Base-by-base conservation (phyloP, 1,140 invertebrate genomes). In the Microplitis mediator region DNA sequence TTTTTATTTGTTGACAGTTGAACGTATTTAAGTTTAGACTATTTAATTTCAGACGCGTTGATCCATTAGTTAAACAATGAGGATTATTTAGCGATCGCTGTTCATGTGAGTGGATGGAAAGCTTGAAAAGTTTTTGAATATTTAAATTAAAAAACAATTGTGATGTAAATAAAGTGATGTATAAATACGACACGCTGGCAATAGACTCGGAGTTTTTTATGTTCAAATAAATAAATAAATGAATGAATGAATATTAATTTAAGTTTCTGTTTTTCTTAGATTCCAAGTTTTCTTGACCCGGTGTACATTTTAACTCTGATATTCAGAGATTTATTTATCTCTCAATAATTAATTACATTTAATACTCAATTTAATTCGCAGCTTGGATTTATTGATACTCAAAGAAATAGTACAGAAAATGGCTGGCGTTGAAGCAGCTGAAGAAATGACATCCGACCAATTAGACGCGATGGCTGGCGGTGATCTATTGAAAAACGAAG, bases 351-450 rank as follows among this genome's bases (percentile, higher is more conserved):
- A 14, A 70, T 35, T 62, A 31, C 62, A 50, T n/a, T 34, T 58
- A 35, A 77, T 80, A 67, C 54, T 77, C 76, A 80, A 80, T 68
- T 77, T 23, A 23, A 23, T 79, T 89, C 90, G 68, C 85, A 96
- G 96, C 87, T 91, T 97, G 85, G 97, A 99, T 89, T 88, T 99
- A 73, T 88, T 99, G 31, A 94, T 99, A 77, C 86, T 99, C 58
- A 97, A 98, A 86, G 98, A 99, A 88, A 95, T 99, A 77, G 95
- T 99, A 68, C 96, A 98, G 87, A 99, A 99, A 90, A 99, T 99
- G 97, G 95, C 97, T 11, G 98, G 98, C 2, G 97, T 99, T 73
- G 98, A 99, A 88, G 93, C 97, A 4, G 93, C 94, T 5, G 97
- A 99, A 85, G 97, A 99, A 87, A 95, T 99, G 89, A 99, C 98